phyloP scores from a whole-genome alignment of 2,797 vertebrate species.

The Acanthornis magna region DNA sequence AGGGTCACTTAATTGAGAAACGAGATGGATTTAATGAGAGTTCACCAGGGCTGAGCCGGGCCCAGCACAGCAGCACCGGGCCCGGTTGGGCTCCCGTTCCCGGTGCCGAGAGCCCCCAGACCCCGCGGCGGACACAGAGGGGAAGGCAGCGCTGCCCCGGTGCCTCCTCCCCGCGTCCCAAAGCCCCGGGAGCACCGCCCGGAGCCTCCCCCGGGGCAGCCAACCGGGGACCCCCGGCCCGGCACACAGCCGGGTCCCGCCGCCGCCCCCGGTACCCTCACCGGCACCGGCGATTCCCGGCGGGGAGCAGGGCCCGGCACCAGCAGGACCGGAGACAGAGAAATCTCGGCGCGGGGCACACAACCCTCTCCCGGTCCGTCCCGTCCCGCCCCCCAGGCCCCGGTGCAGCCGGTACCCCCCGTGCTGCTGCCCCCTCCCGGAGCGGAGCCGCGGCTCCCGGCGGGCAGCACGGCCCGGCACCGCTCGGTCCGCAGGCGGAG shows the following conservation, averaged over 20 bases:
- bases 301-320: neutral
- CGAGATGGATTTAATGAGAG: accelerated
- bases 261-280: neutral
- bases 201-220: neutral
- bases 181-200: neutral
- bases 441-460: neutral
- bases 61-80: neutral
- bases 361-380: neutral
- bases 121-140: too few relatives aligned
- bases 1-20: accelerated
- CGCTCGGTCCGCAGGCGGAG: neutral
- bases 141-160: neutral
- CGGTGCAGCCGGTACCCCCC: neutral
- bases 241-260: neutral
- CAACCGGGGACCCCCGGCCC: neutral
- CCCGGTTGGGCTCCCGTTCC: neutral
- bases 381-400: neutral
- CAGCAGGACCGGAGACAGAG: neutral
- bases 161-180: too few relatives aligned
- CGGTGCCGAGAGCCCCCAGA: neutral
- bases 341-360: accelerated
- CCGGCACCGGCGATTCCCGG: neutral
- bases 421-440: too few relatives aligned
- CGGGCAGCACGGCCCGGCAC: neutral
- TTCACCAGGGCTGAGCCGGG: accelerated